Conservation (phyloP, 2,113 vertebrate species). For the Myxocyprinus asiaticus region DNA sequence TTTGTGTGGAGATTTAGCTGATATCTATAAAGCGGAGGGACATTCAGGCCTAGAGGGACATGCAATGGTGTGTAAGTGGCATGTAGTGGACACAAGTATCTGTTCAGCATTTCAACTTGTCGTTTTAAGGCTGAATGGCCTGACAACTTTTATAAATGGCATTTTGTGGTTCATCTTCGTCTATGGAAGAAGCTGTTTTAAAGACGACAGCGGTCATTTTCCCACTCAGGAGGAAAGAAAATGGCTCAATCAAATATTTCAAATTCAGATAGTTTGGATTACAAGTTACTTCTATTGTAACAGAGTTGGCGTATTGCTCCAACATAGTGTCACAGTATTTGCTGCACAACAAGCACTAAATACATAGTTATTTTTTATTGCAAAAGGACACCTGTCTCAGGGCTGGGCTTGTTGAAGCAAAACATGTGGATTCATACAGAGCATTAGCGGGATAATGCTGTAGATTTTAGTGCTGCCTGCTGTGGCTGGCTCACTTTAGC, state of each 20-base stretch:
- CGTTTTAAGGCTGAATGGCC: not conserved
- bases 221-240: constrained; percentile 3
- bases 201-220: not conserved
- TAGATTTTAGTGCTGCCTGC: constrained; percentile 48
- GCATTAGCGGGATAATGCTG: constrained; percentile 12
- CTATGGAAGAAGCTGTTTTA: not conserved
- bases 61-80: not conserved
- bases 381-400: constrained; percentile 2
- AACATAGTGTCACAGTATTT: not conserved
- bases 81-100: not conserved
- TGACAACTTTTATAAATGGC: not conserved
- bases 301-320: not conserved
- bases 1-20: not conserved
- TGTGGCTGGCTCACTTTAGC: constrained; percentile 57
- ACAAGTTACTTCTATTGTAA: too few species aligned
- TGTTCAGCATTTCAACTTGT: not conserved
- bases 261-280: not conserved
- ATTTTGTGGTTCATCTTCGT: not conserved
- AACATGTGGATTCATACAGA: not conserved
- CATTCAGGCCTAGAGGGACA: not conserved
- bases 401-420: not conserved
- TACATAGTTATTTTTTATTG: not conserved
- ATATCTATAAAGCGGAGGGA: not conserved
- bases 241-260: not conserved
- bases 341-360: not conserved